Evolutionary conservation across 1,140 invertebrate species (phyloP), one percentile per base, ranked within the genome.

Genomic region (Saccostrea cuccullata): DNA sequence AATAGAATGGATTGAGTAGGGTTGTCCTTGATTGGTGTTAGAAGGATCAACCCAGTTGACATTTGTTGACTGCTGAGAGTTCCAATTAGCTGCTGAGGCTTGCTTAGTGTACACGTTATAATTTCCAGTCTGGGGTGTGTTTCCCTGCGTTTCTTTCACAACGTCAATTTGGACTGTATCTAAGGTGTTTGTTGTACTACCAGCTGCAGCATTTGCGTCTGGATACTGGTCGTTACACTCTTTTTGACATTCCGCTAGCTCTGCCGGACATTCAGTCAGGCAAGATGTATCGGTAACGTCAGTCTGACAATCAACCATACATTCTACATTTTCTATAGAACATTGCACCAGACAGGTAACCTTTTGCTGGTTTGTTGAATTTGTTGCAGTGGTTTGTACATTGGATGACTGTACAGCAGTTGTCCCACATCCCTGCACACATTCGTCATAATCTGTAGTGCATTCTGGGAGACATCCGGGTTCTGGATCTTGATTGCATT

Each of bases 221-320:
- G 70, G 70, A 36, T 30, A 36, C 15, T 36, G 23, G 30, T 73
- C 70, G 15, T 73, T 73, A 36, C 70, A 73, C 30, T 73, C 70
- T 73, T 73, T 73, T 26, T 73, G 70, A 36, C 70, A 73, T 36
- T 73, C 70, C 1, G 23, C 26, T 36, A 36, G 26, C 26, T 73
- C 70, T 73, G 70, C 70, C 0, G 70, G 23, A 26, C 70, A 73
- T 73, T 73, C 70, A 26, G 70, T 26, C 26, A 73, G 15, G 30
- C 70, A 73, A 17, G 70, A 73, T 30, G 26, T 73, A 17, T 73
- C 70, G 26, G 70, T 73, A 73, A 73, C 70, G 30, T 73, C 70
- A 17, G 70, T 73, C 36, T 73, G 70, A 36, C 70, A 73, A 5
- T 30, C 70, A 3, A 36, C 30, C 70, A 73, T 73, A 26, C 70